Conservation (phyloP, 2,888 invertebrate species). For the Eremobia ochroleuca region DNA sequence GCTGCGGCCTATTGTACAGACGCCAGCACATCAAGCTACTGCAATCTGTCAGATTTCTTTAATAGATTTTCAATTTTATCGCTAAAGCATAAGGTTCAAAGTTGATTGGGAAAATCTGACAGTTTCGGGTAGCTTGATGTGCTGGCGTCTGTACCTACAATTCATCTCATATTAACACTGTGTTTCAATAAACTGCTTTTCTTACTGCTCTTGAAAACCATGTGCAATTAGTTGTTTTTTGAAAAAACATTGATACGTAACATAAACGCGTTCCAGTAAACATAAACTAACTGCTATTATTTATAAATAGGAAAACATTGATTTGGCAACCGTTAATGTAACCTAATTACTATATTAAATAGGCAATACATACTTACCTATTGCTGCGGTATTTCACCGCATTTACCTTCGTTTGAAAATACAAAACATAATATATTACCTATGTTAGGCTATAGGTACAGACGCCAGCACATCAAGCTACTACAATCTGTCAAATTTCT, state of each 20-base stretch:
- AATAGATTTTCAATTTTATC: too few species aligned
- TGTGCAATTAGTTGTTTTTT: neutral
- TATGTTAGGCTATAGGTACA: neutral
- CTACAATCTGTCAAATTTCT: too few species aligned
- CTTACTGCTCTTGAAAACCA: neutral
- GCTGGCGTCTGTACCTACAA: neutral
- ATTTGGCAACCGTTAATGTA: too few species aligned
- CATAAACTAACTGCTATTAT: neutral
- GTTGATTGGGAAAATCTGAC: too few species aligned
- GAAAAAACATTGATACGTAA: neutral
- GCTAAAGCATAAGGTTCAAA: too few species aligned
- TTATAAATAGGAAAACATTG: neutral
- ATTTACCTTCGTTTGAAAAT: neutral
- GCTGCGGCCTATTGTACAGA: neutral
- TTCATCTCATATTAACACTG: neutral
- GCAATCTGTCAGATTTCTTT: too few species aligned
- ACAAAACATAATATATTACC: neutral
- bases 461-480: too few species aligned
- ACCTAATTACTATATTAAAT: neutral
- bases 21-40: too few species aligned
- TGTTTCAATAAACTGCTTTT: neutral
- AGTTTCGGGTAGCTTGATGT: too few species aligned
- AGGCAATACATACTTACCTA: neutral
- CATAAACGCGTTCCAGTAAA: neutral
- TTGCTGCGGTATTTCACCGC: neutral